phyloP scores from a whole-genome alignment of 2,797 vertebrate genomes.

The Lophius americanus region DNA sequence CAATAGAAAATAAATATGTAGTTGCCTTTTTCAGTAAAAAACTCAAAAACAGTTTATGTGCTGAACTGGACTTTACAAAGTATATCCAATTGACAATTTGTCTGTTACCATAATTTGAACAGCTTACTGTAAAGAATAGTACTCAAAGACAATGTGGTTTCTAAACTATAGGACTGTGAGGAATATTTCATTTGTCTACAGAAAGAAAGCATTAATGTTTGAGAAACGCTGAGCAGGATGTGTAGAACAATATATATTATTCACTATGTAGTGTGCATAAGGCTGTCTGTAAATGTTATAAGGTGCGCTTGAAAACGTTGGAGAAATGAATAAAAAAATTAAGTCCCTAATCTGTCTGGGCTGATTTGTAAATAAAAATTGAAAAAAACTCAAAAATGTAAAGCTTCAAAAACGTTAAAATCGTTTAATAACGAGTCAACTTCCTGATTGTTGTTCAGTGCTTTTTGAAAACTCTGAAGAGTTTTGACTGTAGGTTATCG shows the following conservation, averaged over 20 bases:
- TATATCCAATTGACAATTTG: not conserved
- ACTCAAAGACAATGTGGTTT: no score
- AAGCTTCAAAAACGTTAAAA: no score
- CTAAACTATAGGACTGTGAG: not conserved
- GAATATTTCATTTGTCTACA: not conserved
- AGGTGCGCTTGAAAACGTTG: not conserved
- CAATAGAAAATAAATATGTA: not conserved
- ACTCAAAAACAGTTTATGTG: not conserved
- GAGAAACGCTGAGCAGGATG: not conserved
- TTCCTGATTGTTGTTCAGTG: not conserved
- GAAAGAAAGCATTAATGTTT: not conserved
- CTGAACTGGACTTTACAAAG: no score
- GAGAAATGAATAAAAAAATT: not conserved
- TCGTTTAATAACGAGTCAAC: not conserved
- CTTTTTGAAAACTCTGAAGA: slow-evolving; percentile 7
- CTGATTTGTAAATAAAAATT: not conserved
- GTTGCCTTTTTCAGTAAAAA: not conserved
- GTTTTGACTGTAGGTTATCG: slow-evolving; percentile 17
- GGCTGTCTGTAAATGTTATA: not conserved
- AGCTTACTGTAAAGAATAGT: not conserved
- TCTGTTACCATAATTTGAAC: not conserved
- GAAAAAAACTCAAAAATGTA: no score
- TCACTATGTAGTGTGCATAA: not conserved
- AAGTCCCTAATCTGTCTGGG: not conserved
- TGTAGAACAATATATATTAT: not conserved